Evolutionary conservation across 2,797 vertebrate species (phyloP).

Genomic region (Diplodus sargus): DNA sequence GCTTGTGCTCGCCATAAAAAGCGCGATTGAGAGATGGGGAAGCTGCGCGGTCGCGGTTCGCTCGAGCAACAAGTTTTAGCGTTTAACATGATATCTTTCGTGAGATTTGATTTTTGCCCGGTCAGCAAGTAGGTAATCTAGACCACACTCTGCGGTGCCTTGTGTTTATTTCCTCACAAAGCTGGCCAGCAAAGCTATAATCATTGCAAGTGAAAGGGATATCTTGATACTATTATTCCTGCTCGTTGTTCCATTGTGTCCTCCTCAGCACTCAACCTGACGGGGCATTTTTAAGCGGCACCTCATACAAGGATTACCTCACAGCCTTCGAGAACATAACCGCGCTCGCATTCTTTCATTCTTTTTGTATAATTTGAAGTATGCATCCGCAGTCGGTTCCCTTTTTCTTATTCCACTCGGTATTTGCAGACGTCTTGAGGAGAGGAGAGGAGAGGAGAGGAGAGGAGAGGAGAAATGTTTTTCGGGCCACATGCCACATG

Average conservation of each 20-base stretch:
- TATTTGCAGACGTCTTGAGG: constrained; percentile 17
- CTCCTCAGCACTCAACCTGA: constrained; percentile 54
- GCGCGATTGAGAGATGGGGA: not conserved
- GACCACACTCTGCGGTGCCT: constrained; percentile 61
- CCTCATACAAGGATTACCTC: constrained; percentile 41
- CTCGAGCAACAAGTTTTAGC: not conserved
- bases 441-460: not conserved
- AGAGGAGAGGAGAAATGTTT: constrained; percentile 25
- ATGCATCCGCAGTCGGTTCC: constrained; percentile 20
- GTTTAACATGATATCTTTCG: constrained; percentile 54
- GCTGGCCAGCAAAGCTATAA: constrained; percentile 71
- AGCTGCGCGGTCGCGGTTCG: not conserved
- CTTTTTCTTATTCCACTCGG: not conserved
- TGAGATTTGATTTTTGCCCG: constrained; percentile 53
- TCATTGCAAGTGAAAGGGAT: constrained; percentile 65
- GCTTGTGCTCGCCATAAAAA: constrained; percentile 20
- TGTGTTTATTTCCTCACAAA: constrained; percentile 65
- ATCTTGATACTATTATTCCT: constrained; percentile 67
- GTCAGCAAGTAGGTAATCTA: constrained; percentile 67
- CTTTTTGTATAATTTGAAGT: constrained; percentile 12
- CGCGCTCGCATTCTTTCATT: constrained; percentile 27
- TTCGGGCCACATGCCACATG: constrained; percentile 7
- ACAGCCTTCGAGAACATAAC: constrained; percentile 36
- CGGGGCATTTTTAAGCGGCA: constrained; percentile 39
- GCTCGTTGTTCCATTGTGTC: constrained; percentile 66